Conservation (phyloP, 2,113 vertebrate species). For the Grus americana region DNA sequence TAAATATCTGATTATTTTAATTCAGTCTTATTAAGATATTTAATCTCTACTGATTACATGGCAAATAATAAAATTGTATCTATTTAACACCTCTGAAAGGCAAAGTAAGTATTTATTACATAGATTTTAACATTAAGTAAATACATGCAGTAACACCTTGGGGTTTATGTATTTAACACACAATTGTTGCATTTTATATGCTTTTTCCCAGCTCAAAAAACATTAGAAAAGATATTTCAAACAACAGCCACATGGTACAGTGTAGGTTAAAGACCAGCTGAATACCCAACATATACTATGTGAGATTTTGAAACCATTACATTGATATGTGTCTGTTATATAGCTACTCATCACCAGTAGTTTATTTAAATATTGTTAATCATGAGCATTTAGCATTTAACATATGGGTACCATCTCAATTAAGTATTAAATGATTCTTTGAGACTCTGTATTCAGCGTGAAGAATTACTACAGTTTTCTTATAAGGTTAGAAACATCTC, state of each 20-base stretch:
- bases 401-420: neutral
- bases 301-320: slow-evolving; percentile 48
- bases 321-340: slow-evolving; percentile 36
- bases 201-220: neutral
- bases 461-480: neutral
- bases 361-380: slow-evolving; percentile 46
- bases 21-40: slow-evolving; percentile 57
- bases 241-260: neutral
- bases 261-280: slow-evolving; percentile 25
- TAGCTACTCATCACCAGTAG: slow-evolving; percentile 30
- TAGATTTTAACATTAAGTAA: slow-evolving; percentile 50
- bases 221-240: slow-evolving; percentile 1
- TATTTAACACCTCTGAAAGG: slow-evolving; percentile 43
- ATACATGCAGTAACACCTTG: neutral
- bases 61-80: slow-evolving; percentile 51
- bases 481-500: neutral
- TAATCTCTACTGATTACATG: slow-evolving; percentile 52
- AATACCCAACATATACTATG: slow-evolving; percentile 40
- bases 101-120: slow-evolving; percentile 6
- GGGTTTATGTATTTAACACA: slow-evolving; percentile 20
- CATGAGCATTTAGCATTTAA: slow-evolving; percentile 53
- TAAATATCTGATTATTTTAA: slow-evolving; percentile 65
- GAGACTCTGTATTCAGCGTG: neutral
- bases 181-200: neutral
- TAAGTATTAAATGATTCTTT: slow-evolving; percentile 51